These are phyloP conservation scores for Gambusia yucatana DNA, from an alignment of 2,797 vertebrate genomes.

Conservation along the genomic window DNA sequence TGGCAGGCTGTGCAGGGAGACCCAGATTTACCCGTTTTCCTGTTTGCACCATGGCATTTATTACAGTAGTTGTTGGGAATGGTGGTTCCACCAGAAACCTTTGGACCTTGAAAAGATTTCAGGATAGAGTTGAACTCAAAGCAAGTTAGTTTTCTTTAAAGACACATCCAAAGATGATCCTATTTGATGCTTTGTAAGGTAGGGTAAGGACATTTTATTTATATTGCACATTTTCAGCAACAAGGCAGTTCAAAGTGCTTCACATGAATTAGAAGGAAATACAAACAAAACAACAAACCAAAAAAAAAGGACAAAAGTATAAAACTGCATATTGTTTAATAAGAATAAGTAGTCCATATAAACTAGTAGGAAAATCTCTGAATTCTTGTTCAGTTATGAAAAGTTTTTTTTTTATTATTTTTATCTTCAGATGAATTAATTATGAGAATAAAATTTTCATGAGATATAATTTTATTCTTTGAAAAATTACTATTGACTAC, in stretches of 20 bases:
- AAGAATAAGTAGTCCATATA: too few species aligned
- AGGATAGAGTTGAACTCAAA: background rate
- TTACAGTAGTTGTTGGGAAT: slow-evolving; percentile 97
- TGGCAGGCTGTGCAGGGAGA: slow-evolving; percentile 89
- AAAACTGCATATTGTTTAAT: too few species aligned
- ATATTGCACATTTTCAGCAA: too few species aligned
- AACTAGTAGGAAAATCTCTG: too few species aligned
- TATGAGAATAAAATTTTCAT: background rate
- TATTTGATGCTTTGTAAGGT: background rate
- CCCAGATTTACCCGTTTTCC: slow-evolving; percentile 91
- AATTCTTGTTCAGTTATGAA: background rate
- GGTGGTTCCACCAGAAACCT: slow-evolving; percentile 89
- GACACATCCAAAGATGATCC: background rate
- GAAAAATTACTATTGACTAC: background rate
- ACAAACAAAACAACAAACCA: too few species aligned
- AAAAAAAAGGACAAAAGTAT: too few species aligned
- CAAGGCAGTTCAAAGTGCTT: too few species aligned
- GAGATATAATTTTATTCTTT: background rate
- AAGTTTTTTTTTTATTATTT: background rate
- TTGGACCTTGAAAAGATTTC: slow-evolving; percentile 83
- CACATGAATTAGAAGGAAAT: too few species aligned
- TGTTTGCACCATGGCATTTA: slow-evolving; percentile 93
- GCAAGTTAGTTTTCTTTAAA: background rate
- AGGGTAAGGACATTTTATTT: too few species aligned
- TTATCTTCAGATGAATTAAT: background rate